These are phyloP conservation scores for Polydrusus pterygomalis DNA, from an alignment of 2,888 invertebrate species.

Conservation along the genomic window DNA sequence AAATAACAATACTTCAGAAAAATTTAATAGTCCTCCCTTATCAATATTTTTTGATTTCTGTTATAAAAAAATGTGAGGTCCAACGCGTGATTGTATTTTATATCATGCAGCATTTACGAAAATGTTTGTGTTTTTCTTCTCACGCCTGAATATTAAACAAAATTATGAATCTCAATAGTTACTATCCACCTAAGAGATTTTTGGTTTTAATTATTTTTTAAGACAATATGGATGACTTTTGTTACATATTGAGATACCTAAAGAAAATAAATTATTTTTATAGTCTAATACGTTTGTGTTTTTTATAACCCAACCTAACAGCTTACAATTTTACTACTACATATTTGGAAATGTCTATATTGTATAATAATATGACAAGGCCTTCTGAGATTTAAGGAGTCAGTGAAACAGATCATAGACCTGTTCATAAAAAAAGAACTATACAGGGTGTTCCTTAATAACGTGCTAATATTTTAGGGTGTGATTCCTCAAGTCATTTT, in stretches of 20 bases:
- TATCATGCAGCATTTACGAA: conserved; percentile 17
- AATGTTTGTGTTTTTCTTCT: background rate
- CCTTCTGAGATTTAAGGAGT: too few relatives aligned
- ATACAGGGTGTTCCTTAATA: too few relatives aligned
- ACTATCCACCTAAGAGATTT: conserved; percentile 3
- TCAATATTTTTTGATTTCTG: background rate
- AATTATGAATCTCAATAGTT: conserved; percentile 31
- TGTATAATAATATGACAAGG: too few relatives aligned
- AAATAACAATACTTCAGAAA: too few relatives aligned
- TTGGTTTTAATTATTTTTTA: conserved; percentile 25
- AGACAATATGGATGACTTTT: conserved; percentile 33
- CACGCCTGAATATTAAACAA: conserved; percentile 3
- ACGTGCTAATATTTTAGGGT: too few relatives aligned
- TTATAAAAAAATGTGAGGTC: conserved; percentile 15
- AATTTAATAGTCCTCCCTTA: background rate
- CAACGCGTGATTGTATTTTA: conserved; percentile 18
- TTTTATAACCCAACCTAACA: background rate
- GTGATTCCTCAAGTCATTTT: too few relatives aligned
- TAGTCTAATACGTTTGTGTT: conserved; percentile 31
- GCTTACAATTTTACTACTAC: too few relatives aligned
- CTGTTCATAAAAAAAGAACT: too few relatives aligned
- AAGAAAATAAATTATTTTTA: conserved; percentile 41
- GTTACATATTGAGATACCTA: conserved; percentile 16
- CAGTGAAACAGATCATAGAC: too few relatives aligned
- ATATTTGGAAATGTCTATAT: too few relatives aligned